phyloP scores from a whole-genome alignment of 2,113 vertebrate genomes.

The Nematolebias whitei region DNA sequence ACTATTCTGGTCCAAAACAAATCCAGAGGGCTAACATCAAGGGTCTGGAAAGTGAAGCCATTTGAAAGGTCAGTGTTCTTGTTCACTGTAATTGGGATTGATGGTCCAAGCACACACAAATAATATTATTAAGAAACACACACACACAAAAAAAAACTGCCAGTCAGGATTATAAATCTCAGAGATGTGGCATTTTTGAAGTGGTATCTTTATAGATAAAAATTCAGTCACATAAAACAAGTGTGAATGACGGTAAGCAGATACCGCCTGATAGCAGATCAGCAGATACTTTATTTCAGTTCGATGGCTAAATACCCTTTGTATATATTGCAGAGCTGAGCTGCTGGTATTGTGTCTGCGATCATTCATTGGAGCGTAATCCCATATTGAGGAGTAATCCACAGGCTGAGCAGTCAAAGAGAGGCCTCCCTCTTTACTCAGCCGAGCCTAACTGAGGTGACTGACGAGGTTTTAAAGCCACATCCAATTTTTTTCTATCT shows the following conservation, averaged over 20 bases:
- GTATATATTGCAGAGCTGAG: constrained; percentile 59
- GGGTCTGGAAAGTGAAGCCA: no score
- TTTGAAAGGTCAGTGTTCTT: constrained; percentile 20
- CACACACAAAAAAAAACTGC: constrained; percentile 16
- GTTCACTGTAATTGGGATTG: constrained; percentile 24
- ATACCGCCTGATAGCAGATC: constrained; percentile 45
- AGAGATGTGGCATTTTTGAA: constrained; percentile 35
- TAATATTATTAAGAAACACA: constrained; percentile 17
- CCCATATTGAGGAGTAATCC: constrained; percentile 79
- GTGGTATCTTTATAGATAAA: constrained; percentile 32
- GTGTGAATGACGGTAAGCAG: constrained; percentile 46
- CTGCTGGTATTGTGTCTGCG: constrained; percentile 68
- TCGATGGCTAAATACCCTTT: constrained; percentile 57
- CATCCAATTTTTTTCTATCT: constrained; percentile 32
- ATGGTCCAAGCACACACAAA: constrained; percentile 28
- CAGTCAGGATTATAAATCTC: constrained; percentile 60
- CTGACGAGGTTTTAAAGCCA: constrained; percentile 49
- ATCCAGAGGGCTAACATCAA: no score
- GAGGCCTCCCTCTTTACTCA: constrained; percentile 65
- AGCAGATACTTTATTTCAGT: constrained; percentile 57
- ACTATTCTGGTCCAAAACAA: no score
- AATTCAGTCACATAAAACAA: constrained; percentile 34
- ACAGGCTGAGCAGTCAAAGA: constrained; percentile 71
- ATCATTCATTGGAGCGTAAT: constrained; percentile 75
- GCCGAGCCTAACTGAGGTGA: constrained; percentile 64